A percentile compares a stretch with the other conserved stretches of the same genome.
Conservation (phyloP, 2,888 invertebrate genomes). For the Dicyrtomina minuta region DNA sequence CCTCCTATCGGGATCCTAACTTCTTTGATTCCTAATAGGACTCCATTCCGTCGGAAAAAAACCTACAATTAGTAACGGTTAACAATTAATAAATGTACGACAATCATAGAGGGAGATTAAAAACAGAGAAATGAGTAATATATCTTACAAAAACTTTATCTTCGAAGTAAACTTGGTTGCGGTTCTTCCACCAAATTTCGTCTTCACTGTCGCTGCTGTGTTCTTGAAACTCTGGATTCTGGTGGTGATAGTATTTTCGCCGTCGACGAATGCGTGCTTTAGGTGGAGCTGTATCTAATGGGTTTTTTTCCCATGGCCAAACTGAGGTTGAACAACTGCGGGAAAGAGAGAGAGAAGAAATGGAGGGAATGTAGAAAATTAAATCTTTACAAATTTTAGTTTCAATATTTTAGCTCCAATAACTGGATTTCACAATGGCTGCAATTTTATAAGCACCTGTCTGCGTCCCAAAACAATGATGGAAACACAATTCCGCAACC, state of each 20-base stretch:
- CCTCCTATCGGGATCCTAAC: conserved; percentile 61
- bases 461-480: conserved; percentile 52
- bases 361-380: background rate
- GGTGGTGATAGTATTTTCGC: conserved; percentile 28
- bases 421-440: background rate
- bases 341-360: no score
- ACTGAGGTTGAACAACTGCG: conserved; percentile 16
- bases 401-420: background rate
- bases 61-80: conserved; percentile 56
- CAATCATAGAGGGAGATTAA: background rate
- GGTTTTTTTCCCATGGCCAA: conserved; percentile 52
- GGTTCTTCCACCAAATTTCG: conserved; percentile 57
- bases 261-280: conserved; percentile 40
- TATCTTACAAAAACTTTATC: conserved; percentile 55
- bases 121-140: background rate
- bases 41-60: conserved; percentile 62
- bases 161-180: conserved; percentile 47
- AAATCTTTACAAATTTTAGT: background rate
- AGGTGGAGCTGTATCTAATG: conserved; percentile 51
- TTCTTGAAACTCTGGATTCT: conserved; percentile 47
- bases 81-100: background rate
- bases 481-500: conserved; percentile 62
- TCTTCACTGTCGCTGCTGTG: conserved; percentile 56
- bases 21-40: conserved; percentile 59
- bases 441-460: background rate